phyloP scores from a whole-genome alignment of 2,888 invertebrate genomes.

The Pseudococcus longispinus region DNA sequence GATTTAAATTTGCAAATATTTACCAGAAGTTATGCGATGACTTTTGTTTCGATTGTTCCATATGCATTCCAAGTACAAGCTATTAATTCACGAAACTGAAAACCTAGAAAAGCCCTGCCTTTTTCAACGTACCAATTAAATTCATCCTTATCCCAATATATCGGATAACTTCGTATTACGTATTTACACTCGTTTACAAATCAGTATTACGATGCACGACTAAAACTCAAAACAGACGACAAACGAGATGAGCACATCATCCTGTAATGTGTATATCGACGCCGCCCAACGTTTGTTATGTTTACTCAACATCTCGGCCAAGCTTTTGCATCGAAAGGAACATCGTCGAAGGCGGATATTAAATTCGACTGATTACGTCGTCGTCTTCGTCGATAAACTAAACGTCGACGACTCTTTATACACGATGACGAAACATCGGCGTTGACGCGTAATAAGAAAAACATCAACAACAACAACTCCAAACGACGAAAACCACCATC shows the following conservation, averaged over 20 bases:
- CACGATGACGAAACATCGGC: neutral
- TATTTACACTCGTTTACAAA: too few relatives aligned
- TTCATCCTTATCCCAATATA: too few relatives aligned
- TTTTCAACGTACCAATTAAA: too few relatives aligned
- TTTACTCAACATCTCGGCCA: neutral
- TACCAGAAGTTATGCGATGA: too few relatives aligned
- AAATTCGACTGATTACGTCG: conserved; percentile 6
- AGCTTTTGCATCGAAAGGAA: neutral
- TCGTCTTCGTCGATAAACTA: neutral
- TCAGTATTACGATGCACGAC: too few relatives aligned
- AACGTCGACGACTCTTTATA: neutral
- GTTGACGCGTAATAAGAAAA: neutral
- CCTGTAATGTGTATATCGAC: neutral
- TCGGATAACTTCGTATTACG: too few relatives aligned
- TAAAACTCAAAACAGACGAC: neutral
- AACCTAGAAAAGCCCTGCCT: too few relatives aligned
- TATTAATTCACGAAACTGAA: too few relatives aligned
- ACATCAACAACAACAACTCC: neutral
- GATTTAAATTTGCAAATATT: too few relatives aligned
- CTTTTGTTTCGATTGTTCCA: too few relatives aligned
- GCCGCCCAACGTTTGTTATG: neutral
- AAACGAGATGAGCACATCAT: neutral
- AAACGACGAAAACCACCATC: neutral
- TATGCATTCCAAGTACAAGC: too few relatives aligned
- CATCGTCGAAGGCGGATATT: neutral